A percentile compares a stretch with the other conserved stretches of the same genome.
Evolutionary conservation across 2,888 invertebrate genomes (phyloP).

Genomic region (Cordilura impudica): DNA sequence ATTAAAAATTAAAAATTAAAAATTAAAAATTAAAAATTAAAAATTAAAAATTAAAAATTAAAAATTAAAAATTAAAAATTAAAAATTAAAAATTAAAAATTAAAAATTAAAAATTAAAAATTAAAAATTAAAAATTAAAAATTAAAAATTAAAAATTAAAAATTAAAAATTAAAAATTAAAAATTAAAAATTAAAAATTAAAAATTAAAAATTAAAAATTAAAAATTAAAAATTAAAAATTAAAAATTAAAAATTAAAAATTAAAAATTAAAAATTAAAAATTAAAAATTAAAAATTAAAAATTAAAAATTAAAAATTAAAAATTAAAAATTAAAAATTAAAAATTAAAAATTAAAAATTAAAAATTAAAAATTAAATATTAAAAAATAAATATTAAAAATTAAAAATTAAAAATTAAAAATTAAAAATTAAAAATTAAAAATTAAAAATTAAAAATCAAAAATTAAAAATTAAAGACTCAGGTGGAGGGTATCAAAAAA

Average conservation of each 20-base stretch:
- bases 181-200: slow-evolving; percentile 1
- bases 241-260: slow-evolving; percentile 1
- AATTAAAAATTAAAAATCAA: slow-evolving; percentile 1
- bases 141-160: too few species aligned
- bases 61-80: too few species aligned
- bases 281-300: slow-evolving; percentile 1
- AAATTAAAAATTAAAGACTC: too few species aligned
- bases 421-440: slow-evolving; percentile 1
- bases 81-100: too few species aligned
- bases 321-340: slow-evolving; percentile 1
- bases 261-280: slow-evolving; percentile 1
- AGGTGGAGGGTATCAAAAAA: too few species aligned
- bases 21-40: too few species aligned
- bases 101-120: too few species aligned
- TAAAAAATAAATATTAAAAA: slow-evolving; percentile 1
- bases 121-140: too few species aligned
- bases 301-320: slow-evolving; percentile 1
- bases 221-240: slow-evolving; percentile 1
- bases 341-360: slow-evolving; percentile 1
- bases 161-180: slow-evolving; percentile 1
- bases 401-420: slow-evolving; percentile 1
- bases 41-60: too few species aligned
- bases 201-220: slow-evolving; percentile 1
- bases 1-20: too few species aligned
- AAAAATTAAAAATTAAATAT: slow-evolving; percentile 1